Evolutionary conservation across 2,113 vertebrate genomes (phyloP).

Genomic region (Sinocyclocheilus anshuiensis): DNA sequence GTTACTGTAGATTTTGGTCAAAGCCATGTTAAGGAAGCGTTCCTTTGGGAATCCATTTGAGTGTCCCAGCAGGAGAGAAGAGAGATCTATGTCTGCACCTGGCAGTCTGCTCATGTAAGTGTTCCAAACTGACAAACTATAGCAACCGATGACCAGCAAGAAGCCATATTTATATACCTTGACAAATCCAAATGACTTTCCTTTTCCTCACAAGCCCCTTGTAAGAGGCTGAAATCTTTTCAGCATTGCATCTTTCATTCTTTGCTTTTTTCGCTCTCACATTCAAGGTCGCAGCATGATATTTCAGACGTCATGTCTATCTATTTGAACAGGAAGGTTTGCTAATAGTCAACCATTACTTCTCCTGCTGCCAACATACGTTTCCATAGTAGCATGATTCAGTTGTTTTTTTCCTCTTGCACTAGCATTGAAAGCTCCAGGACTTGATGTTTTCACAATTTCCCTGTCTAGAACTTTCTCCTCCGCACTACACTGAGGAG

Average conservation of each 20-base stretch:
- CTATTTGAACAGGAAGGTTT: slow-evolving; percentile 44
- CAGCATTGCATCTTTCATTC: not conserved
- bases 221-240: not conserved
- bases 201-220: not conserved
- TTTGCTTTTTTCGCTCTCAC: not conserved
- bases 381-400: slow-evolving; percentile 58
- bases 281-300: slow-evolving; percentile 23
- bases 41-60: slow-evolving; percentile 98
- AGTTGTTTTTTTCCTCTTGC: not conserved
- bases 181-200: slow-evolving; percentile 16
- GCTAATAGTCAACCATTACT: slow-evolving; percentile 51
- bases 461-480: not conserved
- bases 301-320: slow-evolving; percentile 22
- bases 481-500: slow-evolving; percentile 15
- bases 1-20: slow-evolving; percentile 87
- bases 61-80: slow-evolving; percentile 84
- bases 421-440: not conserved
- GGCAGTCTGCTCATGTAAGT: slow-evolving; percentile 91
- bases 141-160: not conserved
- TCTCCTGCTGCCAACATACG: slow-evolving; percentile 55
- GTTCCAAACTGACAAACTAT: slow-evolving; percentile 1
- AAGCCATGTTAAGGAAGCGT: slow-evolving; percentile 96
- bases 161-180: not conserved
- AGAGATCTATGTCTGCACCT: slow-evolving; percentile 93
- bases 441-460: not conserved